A percentile compares a stretch with the other conserved stretches of the same genome.
Evolutionary conservation across 2,888 invertebrate species (phyloP).

Genomic region (Abscondita cerata): DNA sequence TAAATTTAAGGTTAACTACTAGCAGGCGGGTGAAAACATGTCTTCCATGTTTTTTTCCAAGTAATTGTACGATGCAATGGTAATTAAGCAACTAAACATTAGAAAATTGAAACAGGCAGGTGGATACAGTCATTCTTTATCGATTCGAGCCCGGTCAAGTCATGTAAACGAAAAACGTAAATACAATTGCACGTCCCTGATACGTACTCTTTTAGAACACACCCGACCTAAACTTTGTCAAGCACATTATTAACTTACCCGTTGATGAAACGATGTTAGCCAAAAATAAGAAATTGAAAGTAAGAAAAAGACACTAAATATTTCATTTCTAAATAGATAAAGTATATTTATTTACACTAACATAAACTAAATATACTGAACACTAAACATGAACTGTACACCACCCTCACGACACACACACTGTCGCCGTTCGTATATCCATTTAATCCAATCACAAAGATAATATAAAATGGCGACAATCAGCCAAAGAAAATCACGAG

Average conservation of each 20-base stretch:
- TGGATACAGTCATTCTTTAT: slow-evolving; percentile 14
- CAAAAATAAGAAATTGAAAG: slow-evolving; percentile 50
- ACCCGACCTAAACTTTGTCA: slow-evolving; percentile 18
- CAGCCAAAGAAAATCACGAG: slow-evolving; percentile 53
- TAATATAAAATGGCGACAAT: slow-evolving; percentile 53
- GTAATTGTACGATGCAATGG: too few relatives aligned
- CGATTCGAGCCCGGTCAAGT: slow-evolving; percentile 24
- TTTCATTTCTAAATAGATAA: slow-evolving; percentile 49
- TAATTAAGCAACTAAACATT: not conserved
- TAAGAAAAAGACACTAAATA: slow-evolving; percentile 52
- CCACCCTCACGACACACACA: slow-evolving; percentile 46
- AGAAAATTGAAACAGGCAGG: slow-evolving; percentile 1
- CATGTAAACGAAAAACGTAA: slow-evolving; percentile 19
- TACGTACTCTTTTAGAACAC: slow-evolving; percentile 22
- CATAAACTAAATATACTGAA: slow-evolving; percentile 34
- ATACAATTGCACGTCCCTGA: slow-evolving; percentile 9
- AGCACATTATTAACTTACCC: slow-evolving; percentile 40
- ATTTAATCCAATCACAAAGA: slow-evolving; percentile 48
- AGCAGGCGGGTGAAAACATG: too few relatives aligned
- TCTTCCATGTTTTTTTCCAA: too few relatives aligned
- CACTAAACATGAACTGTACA: slow-evolving; percentile 38
- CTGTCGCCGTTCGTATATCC: slow-evolving; percentile 45
- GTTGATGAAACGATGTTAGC: slow-evolving; percentile 47
- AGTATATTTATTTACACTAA: slow-evolving; percentile 39
- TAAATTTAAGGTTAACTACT: too few relatives aligned